Base-by-base conservation (phyloP, 2,888 invertebrate species). In the Tiliacea citrago region DNA sequence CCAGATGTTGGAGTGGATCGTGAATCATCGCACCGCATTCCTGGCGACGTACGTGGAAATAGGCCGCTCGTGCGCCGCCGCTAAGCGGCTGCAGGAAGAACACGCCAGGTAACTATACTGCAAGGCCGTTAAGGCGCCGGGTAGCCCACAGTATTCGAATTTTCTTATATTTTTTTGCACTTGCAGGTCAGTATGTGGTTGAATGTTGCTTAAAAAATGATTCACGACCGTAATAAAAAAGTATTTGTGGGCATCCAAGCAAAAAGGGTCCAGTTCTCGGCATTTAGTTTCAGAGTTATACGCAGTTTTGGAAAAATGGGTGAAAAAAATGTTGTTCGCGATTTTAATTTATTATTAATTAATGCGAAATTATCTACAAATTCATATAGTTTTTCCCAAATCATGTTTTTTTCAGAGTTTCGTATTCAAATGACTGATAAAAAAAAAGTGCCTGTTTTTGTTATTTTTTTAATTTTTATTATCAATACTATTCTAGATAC, bases 1-100 rank as follows among this genome's bases (percentile, higher is more conserved):
- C 12, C 95, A 99, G 98, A 99, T 99, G 99, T 98, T 99, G 92
- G 99, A 99, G 92, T 99, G 99, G 99, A 99, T 99, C 83, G 98
- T 98, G 89, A 99, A 99, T 94, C 99, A 99, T 93, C 97, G 99
- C 74, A 99, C 99, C 91, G 98, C 98, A 81, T 99, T 99, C 96
- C 97, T 99, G 83, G 98, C 98, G 88, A 99, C 98, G 89, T 99
- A 99, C 94, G 99, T 99, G 60, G 99, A 99, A 96, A 99, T 99
- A 85, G 99, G 99, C 5, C 98, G 98, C 88, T 98, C 98, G 57
- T 98, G 98, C 92, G 98, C 98, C 83, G 97, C 98, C 87, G 99
- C 99, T 47, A 99, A 99, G 92, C 98, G 98, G 81, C 96, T 99
- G 78, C 99, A 99, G 95, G 98, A 99, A 91, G 99, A 99, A 92